Evolutionary conservation across 1,140 invertebrate species (phyloP).

Genomic region (Paraescarpia echinospica): DNA sequence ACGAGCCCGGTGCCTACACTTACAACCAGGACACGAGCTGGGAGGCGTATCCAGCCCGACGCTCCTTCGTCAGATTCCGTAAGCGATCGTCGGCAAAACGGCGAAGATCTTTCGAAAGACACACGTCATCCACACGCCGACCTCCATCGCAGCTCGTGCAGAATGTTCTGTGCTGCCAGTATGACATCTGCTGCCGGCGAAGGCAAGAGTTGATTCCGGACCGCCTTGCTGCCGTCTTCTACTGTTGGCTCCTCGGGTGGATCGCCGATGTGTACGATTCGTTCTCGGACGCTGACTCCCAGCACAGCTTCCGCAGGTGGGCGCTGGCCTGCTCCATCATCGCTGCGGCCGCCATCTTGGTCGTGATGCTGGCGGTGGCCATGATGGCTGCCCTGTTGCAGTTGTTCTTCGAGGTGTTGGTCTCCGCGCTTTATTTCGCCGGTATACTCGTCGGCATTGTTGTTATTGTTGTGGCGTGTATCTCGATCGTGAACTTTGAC

Average conservation of each 20-base stretch:
- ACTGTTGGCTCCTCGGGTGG: background rate
- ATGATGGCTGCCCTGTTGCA: background rate
- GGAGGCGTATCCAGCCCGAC: background rate
- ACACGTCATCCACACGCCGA: background rate
- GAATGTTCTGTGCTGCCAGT: background rate
- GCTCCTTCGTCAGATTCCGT: background rate
- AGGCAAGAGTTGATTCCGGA: background rate
- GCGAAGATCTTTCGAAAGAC: background rate
- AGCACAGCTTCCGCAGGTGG: background rate
- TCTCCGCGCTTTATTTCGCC: background rate
- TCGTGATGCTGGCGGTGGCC: background rate
- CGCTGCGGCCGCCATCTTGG: background rate
- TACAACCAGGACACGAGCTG: background rate
- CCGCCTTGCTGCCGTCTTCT: background rate
- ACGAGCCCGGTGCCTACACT: background rate
- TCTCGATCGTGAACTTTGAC: background rate
- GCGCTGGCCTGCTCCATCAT: background rate
- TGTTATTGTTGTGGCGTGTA: background rate
- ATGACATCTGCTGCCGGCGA: background rate
- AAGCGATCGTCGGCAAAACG: background rate
- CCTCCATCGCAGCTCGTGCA: background rate
- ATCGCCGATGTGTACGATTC: background rate
- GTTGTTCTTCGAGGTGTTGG: background rate
- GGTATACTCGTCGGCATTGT: background rate
- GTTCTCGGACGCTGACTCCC: background rate